phyloP scores from a whole-genome alignment of 2,797 vertebrate species.

The Scyliorhinus canicula region DNA sequence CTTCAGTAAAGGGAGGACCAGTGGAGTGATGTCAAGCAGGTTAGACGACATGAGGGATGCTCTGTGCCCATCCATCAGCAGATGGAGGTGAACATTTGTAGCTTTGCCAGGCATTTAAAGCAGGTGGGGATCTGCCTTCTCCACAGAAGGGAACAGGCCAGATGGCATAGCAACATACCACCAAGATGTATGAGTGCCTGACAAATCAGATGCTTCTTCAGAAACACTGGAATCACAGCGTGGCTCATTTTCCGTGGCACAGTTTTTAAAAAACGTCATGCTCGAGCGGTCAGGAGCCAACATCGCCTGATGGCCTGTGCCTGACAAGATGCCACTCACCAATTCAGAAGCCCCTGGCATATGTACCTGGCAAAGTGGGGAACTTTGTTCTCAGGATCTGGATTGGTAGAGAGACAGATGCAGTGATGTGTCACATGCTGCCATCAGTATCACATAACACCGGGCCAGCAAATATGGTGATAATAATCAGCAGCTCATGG shows the following conservation, averaged over 20 bases:
- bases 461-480: neutral
- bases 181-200: neutral
- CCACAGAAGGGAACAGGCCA: neutral
- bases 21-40: neutral
- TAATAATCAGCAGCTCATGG: neutral
- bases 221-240: neutral
- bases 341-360: neutral
- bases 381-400: neutral
- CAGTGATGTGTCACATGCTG: neutral
- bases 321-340: neutral
- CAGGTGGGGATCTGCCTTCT: neutral
- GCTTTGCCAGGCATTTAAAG: neutral
- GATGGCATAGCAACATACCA: neutral
- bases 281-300: neutral
- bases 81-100: neutral
- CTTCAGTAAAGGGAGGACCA: neutral
- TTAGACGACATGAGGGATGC: neutral
- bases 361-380: neutral
- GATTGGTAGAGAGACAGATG: neutral
- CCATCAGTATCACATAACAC: neutral
- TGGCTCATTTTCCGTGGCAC: neutral
- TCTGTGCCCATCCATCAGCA: neutral
- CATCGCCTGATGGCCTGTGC: neutral
- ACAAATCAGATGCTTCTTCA: neutral
- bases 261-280: neutral